Conservation (phyloP, 2,797 vertebrate genomes). For the Pelochelys cantorii region DNA sequence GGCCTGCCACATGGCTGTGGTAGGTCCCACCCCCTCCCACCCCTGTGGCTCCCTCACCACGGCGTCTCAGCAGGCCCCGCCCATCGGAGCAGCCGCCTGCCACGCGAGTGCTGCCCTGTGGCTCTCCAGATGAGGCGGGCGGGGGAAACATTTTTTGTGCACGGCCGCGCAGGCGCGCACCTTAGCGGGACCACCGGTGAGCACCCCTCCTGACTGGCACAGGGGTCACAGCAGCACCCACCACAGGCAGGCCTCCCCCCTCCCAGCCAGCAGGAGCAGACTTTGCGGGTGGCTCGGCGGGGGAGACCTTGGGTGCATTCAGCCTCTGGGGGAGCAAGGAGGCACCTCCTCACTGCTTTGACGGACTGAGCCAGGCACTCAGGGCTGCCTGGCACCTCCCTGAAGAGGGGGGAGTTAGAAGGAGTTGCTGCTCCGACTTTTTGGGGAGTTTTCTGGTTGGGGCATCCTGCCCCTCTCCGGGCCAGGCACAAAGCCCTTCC, state of each 20-base stretch:
- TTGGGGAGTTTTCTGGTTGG: background rate
- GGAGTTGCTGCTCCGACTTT: background rate
- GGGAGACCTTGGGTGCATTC: background rate
- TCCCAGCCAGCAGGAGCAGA: background rate
- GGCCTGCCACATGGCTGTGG: too few relatives aligned
- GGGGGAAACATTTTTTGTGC: too few relatives aligned
- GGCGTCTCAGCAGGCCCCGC: too few relatives aligned
- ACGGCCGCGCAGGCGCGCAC: too few relatives aligned
- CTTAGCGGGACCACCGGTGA: too few relatives aligned
- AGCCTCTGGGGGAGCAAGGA: background rate
- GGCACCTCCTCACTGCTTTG: background rate
- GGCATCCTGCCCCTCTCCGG: background rate
- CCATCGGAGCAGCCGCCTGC: too few relatives aligned
- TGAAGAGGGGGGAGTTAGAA: background rate
- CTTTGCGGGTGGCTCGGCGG: rapidly evolving
- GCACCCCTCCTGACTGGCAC: background rate
- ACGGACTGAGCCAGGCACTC: background rate
- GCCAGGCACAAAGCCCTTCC: background rate
- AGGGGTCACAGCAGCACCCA: background rate
- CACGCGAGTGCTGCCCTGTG: too few relatives aligned
- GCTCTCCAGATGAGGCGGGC: too few relatives aligned
- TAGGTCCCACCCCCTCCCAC: too few relatives aligned
- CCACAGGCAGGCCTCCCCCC: background rate
- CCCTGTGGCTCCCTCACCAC: too few relatives aligned
- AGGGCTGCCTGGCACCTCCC: background rate